Evolutionary conservation across 2,113 vertebrate genomes (phyloP).

Genomic region (Desmodus rotundus): DNA sequence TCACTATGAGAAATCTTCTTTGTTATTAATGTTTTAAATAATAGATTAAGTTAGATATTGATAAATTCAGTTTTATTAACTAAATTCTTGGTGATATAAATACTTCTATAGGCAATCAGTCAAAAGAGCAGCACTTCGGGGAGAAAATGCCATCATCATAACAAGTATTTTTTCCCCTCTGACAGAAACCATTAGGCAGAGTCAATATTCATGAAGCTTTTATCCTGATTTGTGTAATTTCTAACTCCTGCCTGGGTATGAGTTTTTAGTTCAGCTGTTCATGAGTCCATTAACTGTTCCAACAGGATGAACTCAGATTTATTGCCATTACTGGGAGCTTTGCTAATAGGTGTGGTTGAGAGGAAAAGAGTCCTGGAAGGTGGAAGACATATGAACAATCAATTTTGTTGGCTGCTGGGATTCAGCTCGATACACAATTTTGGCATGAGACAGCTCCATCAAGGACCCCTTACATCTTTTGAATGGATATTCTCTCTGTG

Average conservation of each 20-base stretch:
- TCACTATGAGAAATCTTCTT: neutral
- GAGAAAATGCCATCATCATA: conserved; percentile 55
- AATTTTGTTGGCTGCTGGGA: neutral
- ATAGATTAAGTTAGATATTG: neutral
- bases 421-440: neutral
- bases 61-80: conserved; percentile 11
- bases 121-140: neutral
- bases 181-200: conserved; percentile 61
- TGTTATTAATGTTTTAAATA: neutral
- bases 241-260: conserved; percentile 41
- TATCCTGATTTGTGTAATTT: conserved; percentile 73
- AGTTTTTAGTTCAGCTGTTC: conserved; percentile 67
- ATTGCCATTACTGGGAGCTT: neutral
- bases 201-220: conserved; percentile 80
- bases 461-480: neutral
- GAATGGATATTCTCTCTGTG: neutral
- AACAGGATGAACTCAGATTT: conserved; percentile 59
- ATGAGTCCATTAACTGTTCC: conserved; percentile 51
- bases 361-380: neutral
- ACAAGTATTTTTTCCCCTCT: conserved; percentile 53
- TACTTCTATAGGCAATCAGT: neutral
- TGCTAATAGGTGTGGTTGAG: neutral
- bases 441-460: neutral
- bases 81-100: neutral
- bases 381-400: neutral